Conservation (phyloP, 1,140 invertebrate species). For the Centruroides vittatus region DNA sequence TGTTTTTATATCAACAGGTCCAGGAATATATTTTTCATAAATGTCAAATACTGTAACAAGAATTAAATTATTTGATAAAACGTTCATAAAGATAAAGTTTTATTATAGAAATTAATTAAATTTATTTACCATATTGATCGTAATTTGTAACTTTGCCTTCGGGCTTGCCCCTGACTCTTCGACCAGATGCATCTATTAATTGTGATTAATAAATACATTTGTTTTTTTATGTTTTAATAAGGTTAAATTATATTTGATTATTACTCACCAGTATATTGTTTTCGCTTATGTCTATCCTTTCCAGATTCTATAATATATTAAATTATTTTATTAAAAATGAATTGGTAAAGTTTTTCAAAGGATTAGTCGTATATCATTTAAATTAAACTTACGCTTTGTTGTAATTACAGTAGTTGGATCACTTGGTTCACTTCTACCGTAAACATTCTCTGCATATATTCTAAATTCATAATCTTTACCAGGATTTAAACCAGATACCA, state of each 20-base stretch:
- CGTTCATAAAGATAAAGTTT: not conserved
- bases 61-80: slow-evolving; percentile 1
- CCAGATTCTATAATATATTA: not conserved
- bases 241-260: not conserved
- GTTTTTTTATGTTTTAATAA: not conserved
- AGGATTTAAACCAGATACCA: slow-evolving; percentile 65
- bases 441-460: slow-evolving; percentile 90
- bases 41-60: slow-evolving; percentile 70
- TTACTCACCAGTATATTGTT: slow-evolving; percentile 1
- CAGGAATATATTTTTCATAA: slow-evolving; percentile 78
- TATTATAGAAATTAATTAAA: not conserved
- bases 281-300: not conserved
- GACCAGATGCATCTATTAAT: slow-evolving; percentile 71
- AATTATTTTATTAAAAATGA: no score
- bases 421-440: slow-evolving; percentile 85
- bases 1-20: slow-evolving; percentile 89
- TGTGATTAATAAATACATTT: no score
- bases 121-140: slow-evolving; percentile 58
- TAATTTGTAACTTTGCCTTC: slow-evolving; percentile 87
- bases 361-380: no score
- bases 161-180: slow-evolving; percentile 76
- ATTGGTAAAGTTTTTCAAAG: no score
- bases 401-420: slow-evolving; percentile 37
- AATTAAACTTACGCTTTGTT: slow-evolving; percentile 43
- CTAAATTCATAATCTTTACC: slow-evolving; percentile 95